A percentile compares a stretch with the other conserved stretches of the same genome.
These are phyloP conservation scores for Spisula subtruncata DNA, from an alignment of 2,888 invertebrate species.

Conservation along the genomic window DNA sequence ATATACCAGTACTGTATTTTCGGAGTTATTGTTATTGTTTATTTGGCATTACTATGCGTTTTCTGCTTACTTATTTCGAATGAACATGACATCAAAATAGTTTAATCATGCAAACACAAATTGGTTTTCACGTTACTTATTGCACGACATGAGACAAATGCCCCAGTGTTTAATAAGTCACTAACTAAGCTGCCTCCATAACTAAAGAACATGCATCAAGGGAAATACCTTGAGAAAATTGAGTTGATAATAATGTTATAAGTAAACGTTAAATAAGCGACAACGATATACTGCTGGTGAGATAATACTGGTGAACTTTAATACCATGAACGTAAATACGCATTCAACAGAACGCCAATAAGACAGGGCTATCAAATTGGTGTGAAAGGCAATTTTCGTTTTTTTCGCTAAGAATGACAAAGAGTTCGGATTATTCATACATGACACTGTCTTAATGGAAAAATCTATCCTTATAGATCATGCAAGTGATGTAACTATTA, in stretches of 20 bases:
- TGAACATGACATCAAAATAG: no score
- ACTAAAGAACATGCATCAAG: neutral
- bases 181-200: neutral
- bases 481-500: neutral
- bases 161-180: neutral
- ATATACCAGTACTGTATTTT: no score
- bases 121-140: no score
- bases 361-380: no score
- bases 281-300: neutral
- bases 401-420: no score
- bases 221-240: neutral
- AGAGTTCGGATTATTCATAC: neutral
- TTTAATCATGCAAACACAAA: no score
- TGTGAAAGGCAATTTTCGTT: no score
- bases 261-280: neutral
- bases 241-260: neutral
- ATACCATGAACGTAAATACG: neutral
- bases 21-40: no score
- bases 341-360: no score
- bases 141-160: no score
- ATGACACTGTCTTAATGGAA: neutral
- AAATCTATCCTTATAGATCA: neutral
- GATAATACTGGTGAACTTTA: neutral
- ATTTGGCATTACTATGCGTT: no score
- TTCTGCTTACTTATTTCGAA: no score